phyloP scores from a whole-genome alignment of 2,888 invertebrate genomes.

The Chorisops tibialis region DNA sequence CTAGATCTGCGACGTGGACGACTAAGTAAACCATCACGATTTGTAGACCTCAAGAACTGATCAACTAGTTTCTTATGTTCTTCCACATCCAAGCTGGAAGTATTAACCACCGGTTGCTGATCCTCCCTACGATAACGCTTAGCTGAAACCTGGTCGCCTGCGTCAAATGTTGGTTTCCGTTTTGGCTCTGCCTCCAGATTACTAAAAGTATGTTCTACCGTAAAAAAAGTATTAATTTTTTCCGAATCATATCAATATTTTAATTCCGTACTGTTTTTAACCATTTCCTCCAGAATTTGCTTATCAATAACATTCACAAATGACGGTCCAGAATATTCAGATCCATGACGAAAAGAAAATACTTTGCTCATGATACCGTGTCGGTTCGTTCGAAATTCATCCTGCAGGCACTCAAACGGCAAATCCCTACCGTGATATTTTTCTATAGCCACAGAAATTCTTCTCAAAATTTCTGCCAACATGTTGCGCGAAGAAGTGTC shows the following conservation, averaged over 20 bases:
- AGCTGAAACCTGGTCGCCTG: background rate
- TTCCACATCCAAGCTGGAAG: constrained; percentile 40
- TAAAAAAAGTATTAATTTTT: background rate
- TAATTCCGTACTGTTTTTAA: constrained; percentile 15
- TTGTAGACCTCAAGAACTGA: constrained; percentile 42
- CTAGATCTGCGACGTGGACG: constrained; percentile 8
- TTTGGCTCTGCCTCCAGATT: constrained; percentile 32
- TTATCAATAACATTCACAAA: constrained; percentile 56
- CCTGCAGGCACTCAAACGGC: constrained; percentile 66
- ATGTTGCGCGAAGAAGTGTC: constrained; percentile 57
- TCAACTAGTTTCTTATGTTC: constrained; percentile 47
- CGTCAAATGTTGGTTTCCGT: constrained; percentile 35
- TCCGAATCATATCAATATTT: background rate
- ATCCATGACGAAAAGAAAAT: constrained; percentile 66
- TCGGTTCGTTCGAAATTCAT: constrained; percentile 63
- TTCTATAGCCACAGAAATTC: constrained; percentile 67
- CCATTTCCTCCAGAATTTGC: constrained; percentile 46
- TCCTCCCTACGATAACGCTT: background rate
- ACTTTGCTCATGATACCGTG: constrained; percentile 62
- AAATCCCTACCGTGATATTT: constrained; percentile 68
- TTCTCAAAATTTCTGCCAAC: constrained; percentile 55
- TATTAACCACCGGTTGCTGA: background rate
- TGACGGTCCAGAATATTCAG: constrained; percentile 57
- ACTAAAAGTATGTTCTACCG: constrained; percentile 18
- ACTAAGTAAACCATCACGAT: constrained; percentile 7